Percentiles rank a stretch among this genome's conserved stretches.
Evolutionary conservation across 2,797 vertebrate genomes (phyloP).

Genomic region (Silurus lanzhouensis): DNA sequence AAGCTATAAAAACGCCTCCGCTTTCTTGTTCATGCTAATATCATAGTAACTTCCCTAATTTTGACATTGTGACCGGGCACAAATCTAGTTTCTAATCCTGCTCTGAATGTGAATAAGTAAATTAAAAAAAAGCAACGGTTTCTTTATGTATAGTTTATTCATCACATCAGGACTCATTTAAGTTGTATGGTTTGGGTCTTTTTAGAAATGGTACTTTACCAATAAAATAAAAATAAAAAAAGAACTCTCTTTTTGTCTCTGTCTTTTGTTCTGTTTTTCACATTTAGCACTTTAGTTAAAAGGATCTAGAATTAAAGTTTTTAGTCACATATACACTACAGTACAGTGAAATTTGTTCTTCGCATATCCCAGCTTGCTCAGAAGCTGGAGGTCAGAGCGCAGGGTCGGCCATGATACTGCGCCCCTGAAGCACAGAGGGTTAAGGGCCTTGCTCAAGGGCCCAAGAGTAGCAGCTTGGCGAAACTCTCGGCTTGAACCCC

Average conservation of each 20-base stretch:
- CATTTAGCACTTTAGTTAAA: too few species aligned
- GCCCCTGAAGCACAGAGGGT: too few species aligned
- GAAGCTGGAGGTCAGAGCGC: too few species aligned
- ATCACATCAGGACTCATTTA: constrained; percentile 65
- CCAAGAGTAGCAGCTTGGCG: too few species aligned
- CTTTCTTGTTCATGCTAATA: constrained; percentile 63
- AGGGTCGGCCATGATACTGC: too few species aligned
- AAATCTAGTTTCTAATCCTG: constrained; percentile 67
- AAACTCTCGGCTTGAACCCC: too few species aligned
- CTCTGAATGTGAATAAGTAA: constrained; percentile 71
- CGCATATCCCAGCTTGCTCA: too few species aligned
- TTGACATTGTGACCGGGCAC: constrained; percentile 67
- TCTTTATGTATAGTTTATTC: constrained; percentile 76
- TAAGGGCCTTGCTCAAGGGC: too few species aligned
- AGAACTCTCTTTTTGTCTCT: neutral
- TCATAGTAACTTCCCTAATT: constrained; percentile 59
- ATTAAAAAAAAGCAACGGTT: constrained; percentile 57
- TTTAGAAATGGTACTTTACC: constrained; percentile 68
- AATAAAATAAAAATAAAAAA: constrained; percentile 23
- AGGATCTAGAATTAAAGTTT: too few species aligned
- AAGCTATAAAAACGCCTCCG: constrained; percentile 59
- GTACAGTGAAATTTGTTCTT: too few species aligned
- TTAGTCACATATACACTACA: too few species aligned
- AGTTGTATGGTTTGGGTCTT: constrained; percentile 72
- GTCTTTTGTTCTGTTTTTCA: neutral